Conservation (phyloP, 2,797 vertebrate genomes). For the Neopelma chrysocephalum region DNA sequence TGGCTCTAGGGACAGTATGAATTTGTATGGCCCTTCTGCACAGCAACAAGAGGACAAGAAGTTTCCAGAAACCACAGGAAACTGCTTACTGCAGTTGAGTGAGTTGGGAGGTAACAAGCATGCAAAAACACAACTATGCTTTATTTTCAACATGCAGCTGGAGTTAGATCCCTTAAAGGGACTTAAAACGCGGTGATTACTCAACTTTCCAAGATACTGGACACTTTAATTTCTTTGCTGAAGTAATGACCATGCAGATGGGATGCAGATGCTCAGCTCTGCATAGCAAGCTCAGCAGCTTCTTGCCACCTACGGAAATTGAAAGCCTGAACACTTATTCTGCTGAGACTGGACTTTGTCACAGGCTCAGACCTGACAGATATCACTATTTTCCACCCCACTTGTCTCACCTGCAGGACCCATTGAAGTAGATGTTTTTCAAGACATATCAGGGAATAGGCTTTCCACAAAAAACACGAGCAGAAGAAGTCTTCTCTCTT, state of each 20-base stretch:
- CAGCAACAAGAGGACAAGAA: not conserved
- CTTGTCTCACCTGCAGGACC: not conserved
- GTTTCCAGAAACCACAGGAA: not conserved
- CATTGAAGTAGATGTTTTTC: not conserved
- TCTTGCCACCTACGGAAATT: not conserved
- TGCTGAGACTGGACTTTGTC: not conserved
- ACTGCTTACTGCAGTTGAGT: not conserved
- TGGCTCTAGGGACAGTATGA: not conserved
- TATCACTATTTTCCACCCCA: not conserved
- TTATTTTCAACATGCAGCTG: not conserved
- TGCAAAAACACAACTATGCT: not conserved
- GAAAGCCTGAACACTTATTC: not conserved
- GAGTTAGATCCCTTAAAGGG: not conserved
- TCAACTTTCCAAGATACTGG: not conserved
- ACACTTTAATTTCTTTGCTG: not conserved
- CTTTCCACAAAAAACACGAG: not conserved
- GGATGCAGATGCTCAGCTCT: not conserved
- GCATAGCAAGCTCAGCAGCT: not conserved
- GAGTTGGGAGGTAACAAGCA: not conserved
- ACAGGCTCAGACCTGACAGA: not conserved
- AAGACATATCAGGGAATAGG: not conserved
- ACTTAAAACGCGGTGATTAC: not conserved
- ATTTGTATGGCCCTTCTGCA: conserved; percentile 7
- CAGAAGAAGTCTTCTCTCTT: not conserved
- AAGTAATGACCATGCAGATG: not conserved